These are phyloP conservation scores for Epinotia ramella DNA, from an alignment of 2,888 invertebrate genomes.

Conservation along the genomic window DNA sequence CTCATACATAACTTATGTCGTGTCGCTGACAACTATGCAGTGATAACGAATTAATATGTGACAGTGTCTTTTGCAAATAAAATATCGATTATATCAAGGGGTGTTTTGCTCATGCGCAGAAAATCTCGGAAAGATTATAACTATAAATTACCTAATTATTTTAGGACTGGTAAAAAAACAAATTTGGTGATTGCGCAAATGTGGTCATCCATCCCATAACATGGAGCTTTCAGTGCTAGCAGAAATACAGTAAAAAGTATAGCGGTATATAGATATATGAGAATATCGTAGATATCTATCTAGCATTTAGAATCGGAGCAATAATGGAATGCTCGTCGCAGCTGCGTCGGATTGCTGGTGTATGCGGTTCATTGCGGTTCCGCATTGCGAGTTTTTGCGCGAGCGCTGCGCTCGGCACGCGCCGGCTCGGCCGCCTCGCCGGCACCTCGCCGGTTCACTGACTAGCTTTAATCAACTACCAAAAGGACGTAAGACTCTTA, in stretches of 20 bases:
- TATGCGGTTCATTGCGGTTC: conserved; percentile 63
- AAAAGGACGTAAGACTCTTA: conserved; percentile 21
- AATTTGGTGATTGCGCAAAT: neutral
- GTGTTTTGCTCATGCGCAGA: conserved; percentile 40
- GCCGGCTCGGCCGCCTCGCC: conserved; percentile 45
- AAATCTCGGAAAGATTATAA: conserved; percentile 23
- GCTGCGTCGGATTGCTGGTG: conserved; percentile 69
- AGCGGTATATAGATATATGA: neutral
- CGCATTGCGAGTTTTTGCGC: conserved; percentile 72
- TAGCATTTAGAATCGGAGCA: conserved; percentile 51
- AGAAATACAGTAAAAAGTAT: conserved; percentile 20
- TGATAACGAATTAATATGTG: conserved; percentile 60
- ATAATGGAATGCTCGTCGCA: conserved; percentile 69
- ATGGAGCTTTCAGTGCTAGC: neutral
- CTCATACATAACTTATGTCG: conserved; percentile 68
- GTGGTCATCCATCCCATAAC: too few relatives aligned
- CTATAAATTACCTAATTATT: conserved; percentile 29
- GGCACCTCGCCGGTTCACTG: conserved; percentile 47
- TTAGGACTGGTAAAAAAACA: neutral
- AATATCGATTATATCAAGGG: conserved; percentile 37
- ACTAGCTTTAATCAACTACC: conserved; percentile 7
- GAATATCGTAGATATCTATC: conserved; percentile 20
- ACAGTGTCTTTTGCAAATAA: conserved; percentile 50
- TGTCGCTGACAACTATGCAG: conserved; percentile 64
- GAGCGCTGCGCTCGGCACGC: conserved; percentile 51